Base-by-base conservation (phyloP, 1,140 invertebrate genomes). In the Cydia fagiglandana region DNA sequence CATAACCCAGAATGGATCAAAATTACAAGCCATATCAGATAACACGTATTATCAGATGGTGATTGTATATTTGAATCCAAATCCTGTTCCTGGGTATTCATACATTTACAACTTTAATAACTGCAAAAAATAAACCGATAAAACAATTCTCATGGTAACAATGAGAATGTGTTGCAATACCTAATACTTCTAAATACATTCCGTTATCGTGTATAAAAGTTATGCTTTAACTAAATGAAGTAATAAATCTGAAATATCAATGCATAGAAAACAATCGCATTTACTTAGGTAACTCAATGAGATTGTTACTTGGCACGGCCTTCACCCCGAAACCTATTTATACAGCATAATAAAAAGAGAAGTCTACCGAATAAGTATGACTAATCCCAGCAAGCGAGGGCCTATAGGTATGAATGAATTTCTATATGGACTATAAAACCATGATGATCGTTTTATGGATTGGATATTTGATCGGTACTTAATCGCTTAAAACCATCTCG, bases 251-350 rank as follows among this genome's bases (percentile, higher is more conserved):
- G 15, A 24, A 61, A 24, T 61, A 24, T 24, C n/a, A 13, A 53
- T 17, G 50, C 15, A 53, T 7, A 41, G 24, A 38, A 70, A 70
- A 70, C n/a, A 70, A 20, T 70, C 41, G 66, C 66, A 41, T 70
- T 70, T 38, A 70, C 66, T 70, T 17, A 70, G 66, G 66, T 17
- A 61, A 70, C 34, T 70, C 30, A 70, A 70, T 70, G 66, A 75
- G 76, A 68, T 73, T 76, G 76, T 75, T 79, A 77, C 68, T 64
- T 64, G 76, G 64, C 34, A 41, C 74, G 78, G 75, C 83, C 81
- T 84, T 84, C 80, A 82, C 80, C 83, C 74, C 79, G 45, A 83
- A 82, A 84, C 80, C 81, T 80, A 83, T 83, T 82, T 84, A 74
- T 73, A 45, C 66, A 41, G 66, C 17, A 70, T 41, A 77, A 73